Evolutionary conservation across 2,888 invertebrate genomes (phyloP), one percentile per base, ranked within the genome.

Genomic region (Cataglyphis cursor): DNA sequence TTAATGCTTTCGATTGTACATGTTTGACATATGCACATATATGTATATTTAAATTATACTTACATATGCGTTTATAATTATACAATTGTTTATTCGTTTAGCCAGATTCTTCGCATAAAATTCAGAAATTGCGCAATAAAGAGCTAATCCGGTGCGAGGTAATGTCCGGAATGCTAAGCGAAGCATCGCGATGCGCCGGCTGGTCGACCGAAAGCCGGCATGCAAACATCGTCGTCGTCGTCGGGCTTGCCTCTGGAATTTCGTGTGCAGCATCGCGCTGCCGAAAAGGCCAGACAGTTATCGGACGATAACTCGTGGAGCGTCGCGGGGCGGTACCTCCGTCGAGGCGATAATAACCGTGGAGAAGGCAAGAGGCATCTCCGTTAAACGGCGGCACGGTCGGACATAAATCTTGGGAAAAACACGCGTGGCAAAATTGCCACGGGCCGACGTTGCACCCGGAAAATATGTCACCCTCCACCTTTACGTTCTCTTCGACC

Each of bases 391-490:
- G 85, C 83, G 88, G 75, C 87, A 80, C 83, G 86, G 84, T 68
- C 78, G 76, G 85, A 88, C 92, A 93, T 93, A 93, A 93, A 93
- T 93, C 93, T 91, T 92, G 85, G 83, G 91, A 90, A 91, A 92
- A 93, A 92, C 92, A 93, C 92, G 92, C 92, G 92, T 93, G 91
- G 93, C 90, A 91, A 93, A 93, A 93, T 93, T 93, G 92, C 93
- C 89, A 92, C 89, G 90, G 87, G 88, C 84, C 87, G 84, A 87
- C 86, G 81, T 73, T 85, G 85, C 85, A 86, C 89, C 83, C 86
- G 84, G 89, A 92, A 92, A 92, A 93, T 92, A 92, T 93, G 92
- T 92, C 92, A 92, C 90, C 89, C 84, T 78, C 82, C 73, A 35
- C 38, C 76, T 51, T 44, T 18, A 0, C 12, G 28, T 18, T 21